phyloP scores from a whole-genome alignment of 2,797 vertebrate genomes.

The Staurois parvus region DNA sequence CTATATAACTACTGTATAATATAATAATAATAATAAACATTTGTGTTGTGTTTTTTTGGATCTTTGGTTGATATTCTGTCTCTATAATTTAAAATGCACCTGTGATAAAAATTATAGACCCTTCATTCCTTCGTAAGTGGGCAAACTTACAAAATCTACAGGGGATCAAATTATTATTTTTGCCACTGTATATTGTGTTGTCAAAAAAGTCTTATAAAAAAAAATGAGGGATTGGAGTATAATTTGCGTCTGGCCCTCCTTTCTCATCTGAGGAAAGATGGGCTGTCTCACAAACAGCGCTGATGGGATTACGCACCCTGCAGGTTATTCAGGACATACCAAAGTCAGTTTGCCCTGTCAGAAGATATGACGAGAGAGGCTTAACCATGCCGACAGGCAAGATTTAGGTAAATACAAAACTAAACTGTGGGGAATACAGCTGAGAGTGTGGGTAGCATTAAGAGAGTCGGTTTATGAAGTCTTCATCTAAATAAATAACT shows the following conservation, averaged over 20 bases:
- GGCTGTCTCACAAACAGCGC: neutral
- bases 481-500: constrained; percentile 42
- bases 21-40: too few species aligned
- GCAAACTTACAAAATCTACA: too few species aligned
- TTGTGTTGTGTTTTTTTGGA: too few species aligned
- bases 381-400: constrained; percentile 22
- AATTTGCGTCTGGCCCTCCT: neutral
- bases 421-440: constrained; percentile 36
- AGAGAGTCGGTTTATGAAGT: constrained; percentile 42
- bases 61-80: too few species aligned
- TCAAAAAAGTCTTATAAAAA: too few species aligned
- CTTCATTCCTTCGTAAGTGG: too few species aligned
- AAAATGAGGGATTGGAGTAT: neutral
- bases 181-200: too few species aligned
- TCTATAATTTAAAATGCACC: too few species aligned
- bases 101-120: too few species aligned
- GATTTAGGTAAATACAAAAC: constrained; percentile 49
- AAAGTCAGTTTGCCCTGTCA: constrained; percentile 23
- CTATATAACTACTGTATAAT: too few species aligned
- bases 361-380: constrained; percentile 15
- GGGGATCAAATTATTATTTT: too few species aligned
- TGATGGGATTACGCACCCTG: neutral
- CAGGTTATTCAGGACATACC: constrained; percentile 7
- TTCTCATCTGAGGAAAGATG: neutral
- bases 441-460: constrained; percentile 26